Conservation (phyloP, 2,797 vertebrate genomes). For the Pipistrellus nathusii region DNA sequence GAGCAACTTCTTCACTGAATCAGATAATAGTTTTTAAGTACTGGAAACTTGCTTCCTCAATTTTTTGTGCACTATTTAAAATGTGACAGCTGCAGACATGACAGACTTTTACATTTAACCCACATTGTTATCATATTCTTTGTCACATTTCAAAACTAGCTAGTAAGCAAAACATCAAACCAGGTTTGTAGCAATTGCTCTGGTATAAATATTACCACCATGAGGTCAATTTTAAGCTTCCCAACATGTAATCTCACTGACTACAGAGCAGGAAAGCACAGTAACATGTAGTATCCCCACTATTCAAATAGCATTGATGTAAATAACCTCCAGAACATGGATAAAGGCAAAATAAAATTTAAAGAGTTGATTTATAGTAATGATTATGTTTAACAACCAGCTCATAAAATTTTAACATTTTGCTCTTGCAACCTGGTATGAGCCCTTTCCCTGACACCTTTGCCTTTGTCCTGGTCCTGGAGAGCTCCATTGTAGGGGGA, state of each 20-base stretch:
- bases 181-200: neutral
- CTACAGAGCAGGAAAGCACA: neutral
- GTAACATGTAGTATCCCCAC: neutral
- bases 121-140: neutral
- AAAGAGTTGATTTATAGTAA: neutral
- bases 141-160: conserved; percentile 1
- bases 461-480: neutral
- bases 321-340: neutral
- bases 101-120: neutral
- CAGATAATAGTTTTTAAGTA: neutral
- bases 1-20: neutral
- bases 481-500: neutral
- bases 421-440: neutral
- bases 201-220: neutral
- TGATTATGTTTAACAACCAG: neutral
- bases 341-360: neutral
- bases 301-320: neutral
- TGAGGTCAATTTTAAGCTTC: neutral
- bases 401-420: neutral
- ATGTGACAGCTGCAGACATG: neutral
- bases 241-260: neutral
- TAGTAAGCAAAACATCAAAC: neutral
- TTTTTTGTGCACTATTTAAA: neutral
- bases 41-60: neutral
- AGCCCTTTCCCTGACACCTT: neutral